Evolutionary conservation across 2,797 vertebrate species (phyloP), one percentile per base, ranked within the genome.

Genomic region (Crypturellus tataupa): DNA sequence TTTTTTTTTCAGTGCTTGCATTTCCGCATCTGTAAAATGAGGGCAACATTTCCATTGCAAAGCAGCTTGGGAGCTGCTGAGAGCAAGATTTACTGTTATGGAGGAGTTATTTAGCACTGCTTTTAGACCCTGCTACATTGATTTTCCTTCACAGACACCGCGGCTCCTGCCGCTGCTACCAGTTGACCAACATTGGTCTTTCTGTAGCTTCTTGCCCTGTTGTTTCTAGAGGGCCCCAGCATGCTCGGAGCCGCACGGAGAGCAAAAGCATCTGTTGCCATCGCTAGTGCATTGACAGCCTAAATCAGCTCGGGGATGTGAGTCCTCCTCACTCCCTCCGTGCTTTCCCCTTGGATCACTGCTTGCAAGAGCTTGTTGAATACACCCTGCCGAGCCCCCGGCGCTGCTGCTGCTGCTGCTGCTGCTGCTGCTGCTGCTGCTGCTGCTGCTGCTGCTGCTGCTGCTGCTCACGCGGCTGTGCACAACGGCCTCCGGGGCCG

Each of bases 1-100:
- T 94, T 95, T 86, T 87, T 94, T 94, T 95, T 86, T 94, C 11
- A 21, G 73, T 10, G 73, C 80, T 47, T 56, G 7, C 60, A 44
- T 77, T 85, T 56, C 83, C 1, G 0, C 64, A 71, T 90, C 90
- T 7, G 8, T 68, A 46, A 91, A 91, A 67, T 0, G 0, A 96
- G 42, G 65, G 59, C 90, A 88, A 80, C 14, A 0, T 35, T 91
- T 75, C 59, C 83, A 69, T 75, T 0, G 0, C 40, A 60, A 94
- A 77, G 83, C 83, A 77, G 90, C 5, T 2, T 79, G 80, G 82
- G 88, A 95, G 60, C 83, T 73, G 67, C 23, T 81, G 88, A 60
- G 90, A 95, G 82, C 24, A 58, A 82, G 94, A 96, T 91, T 93
- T 95, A 95, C 88, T 78, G 59, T 93, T 82, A 85, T 49, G 60